Conservation (phyloP, 1,140 invertebrate genomes). For the Helicoverpa armigera region DNA sequence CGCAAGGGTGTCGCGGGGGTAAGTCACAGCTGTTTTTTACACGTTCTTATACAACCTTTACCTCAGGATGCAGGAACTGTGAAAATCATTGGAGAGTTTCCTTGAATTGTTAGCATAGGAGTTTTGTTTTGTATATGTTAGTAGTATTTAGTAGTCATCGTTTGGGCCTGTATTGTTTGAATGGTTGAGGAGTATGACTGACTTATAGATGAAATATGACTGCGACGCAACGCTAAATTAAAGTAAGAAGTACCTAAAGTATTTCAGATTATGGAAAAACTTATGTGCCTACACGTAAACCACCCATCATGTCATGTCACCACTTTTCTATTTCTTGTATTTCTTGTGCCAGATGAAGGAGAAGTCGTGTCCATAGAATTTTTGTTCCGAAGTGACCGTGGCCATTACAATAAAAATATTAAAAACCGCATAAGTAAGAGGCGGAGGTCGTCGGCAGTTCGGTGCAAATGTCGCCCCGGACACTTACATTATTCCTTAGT, state of each 20-base stretch:
- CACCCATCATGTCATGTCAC: too few relatives aligned
- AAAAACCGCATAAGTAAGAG: conserved; percentile 86
- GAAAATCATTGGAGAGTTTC: conserved; percentile 54
- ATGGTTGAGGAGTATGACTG: too few relatives aligned
- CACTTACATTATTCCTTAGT: conserved; percentile 83
- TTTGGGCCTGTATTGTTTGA: not conserved
- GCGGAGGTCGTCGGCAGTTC: conserved; percentile 83
- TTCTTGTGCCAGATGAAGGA: not conserved
- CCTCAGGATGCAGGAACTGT: conserved; percentile 59
- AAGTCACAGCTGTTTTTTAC: conserved; percentile 84
- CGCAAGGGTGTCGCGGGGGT: conserved; percentile 73
- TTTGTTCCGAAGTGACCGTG: conserved; percentile 66
- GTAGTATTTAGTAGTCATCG: not conserved
- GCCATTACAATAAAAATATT: conserved; percentile 86
- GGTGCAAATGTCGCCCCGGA: conserved; percentile 84
- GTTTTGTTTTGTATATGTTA: not conserved
- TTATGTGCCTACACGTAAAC: too few relatives aligned
- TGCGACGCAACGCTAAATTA: too few relatives aligned
- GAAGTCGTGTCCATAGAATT: conserved; percentile 53
- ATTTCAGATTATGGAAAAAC: too few relatives aligned
- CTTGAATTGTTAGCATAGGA: not conserved
- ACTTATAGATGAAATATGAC: too few relatives aligned
- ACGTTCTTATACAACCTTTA: conserved; percentile 72
- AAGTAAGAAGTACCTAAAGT: too few relatives aligned
- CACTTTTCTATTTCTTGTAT: too few relatives aligned